These are phyloP conservation scores for Samia ricini DNA, from an alignment of 1,140 invertebrate species.

Conservation along the genomic window DNA sequence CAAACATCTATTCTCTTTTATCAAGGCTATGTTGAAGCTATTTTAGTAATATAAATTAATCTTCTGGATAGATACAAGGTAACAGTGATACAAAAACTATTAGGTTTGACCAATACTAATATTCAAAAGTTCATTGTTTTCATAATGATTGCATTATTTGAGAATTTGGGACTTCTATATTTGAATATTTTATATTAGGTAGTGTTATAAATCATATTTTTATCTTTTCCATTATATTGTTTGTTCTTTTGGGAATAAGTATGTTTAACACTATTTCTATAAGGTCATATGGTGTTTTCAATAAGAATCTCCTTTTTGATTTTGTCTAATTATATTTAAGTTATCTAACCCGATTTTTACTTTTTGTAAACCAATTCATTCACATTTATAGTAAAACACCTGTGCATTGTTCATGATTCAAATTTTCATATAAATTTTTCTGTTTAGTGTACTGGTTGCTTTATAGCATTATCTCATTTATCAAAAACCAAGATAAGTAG, in stretches of 20 bases:
- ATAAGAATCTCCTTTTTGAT: too few species aligned
- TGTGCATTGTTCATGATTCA: neutral
- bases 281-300: too few species aligned
- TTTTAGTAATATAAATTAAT: conserved; percentile 1
- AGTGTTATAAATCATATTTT: too few species aligned
- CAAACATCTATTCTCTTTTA: conserved; percentile 5
- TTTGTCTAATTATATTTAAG: too few species aligned
- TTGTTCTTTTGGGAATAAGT: neutral
- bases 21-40: neutral
- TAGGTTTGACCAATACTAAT: neutral
- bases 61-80: neutral
- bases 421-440: neutral
- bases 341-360: neutral
- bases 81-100: neutral
- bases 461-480: conserved; percentile 1
- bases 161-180: neutral
- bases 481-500: conserved; percentile 1
- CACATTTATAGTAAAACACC: neutral
- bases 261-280: neutral
- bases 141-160: neutral
- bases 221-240: neutral
- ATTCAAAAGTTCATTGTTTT: neutral
- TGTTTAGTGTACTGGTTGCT: neutral
- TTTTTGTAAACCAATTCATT: neutral
- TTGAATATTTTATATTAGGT: neutral